phyloP scores from a whole-genome alignment of 2,888 invertebrate species.

The Pristionchus mayeri region DNA sequence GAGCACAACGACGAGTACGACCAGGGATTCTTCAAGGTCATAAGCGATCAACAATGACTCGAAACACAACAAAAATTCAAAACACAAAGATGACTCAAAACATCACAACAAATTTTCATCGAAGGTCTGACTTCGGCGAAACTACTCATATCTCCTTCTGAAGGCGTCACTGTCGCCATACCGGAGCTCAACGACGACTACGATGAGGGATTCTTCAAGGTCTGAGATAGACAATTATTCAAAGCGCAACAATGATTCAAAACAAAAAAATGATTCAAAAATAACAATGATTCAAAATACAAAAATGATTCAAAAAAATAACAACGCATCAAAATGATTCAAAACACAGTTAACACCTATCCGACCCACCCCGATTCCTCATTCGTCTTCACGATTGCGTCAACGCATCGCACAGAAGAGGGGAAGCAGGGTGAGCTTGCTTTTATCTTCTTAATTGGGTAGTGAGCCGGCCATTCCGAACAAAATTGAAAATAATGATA shows the following conservation, averaged over 20 bases:
- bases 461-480: too few relatives aligned
- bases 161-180: constrained; percentile 8
- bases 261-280: too few relatives aligned
- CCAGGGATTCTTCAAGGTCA: constrained; percentile 25
- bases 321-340: neutral
- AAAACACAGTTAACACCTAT: neutral
- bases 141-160: neutral
- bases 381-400: neutral
- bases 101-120: too few relatives aligned
- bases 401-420: neutral
- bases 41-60: too few relatives aligned
- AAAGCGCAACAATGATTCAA: too few relatives aligned
- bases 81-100: too few relatives aligned
- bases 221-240: neutral
- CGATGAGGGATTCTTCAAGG: constrained; percentile 26
- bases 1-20: constrained; percentile 22
- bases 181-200: constrained; percentile 11
- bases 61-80: too few relatives aligned
- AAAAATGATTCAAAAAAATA: too few relatives aligned
- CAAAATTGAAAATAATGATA: too few relatives aligned
- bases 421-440: neutral
- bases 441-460: too few relatives aligned
- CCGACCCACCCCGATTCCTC: neutral
- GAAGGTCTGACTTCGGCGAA: neutral
- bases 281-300: too few relatives aligned